Evolutionary conservation across 2,113 vertebrate species (phyloP), one percentile per base, ranked within the genome.

Genomic region (Crocuta crocuta): DNA sequence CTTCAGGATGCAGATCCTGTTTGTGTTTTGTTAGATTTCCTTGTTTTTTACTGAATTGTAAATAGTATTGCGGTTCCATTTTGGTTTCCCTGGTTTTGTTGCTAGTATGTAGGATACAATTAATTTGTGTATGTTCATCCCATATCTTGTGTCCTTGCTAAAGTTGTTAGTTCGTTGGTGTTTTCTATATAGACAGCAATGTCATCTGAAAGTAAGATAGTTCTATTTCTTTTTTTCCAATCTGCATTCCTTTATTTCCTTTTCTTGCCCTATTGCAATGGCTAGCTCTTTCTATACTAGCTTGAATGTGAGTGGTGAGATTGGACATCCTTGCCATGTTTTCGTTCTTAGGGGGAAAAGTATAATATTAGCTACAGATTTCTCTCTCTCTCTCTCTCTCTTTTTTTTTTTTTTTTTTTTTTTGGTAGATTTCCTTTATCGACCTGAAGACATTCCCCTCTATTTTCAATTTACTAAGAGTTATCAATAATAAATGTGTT

Each of bases 71-170:
- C 33, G 2, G 10, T 61, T 79, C 45, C 76, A 58, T 68, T 88
- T 95, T 71, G 5, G 15, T 88, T 96, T 84, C 9, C 12, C 48
- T 71, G n/a, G 88, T 19, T 85, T 66, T 94, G 21, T 73, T 95
- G 21, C 35, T 71, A 63, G 17, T 89, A 43, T 43, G 10, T 71
- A 94, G n/a, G 53, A 96, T 61, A 73, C 8, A 94, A 10, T 23
- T 89, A 13, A 68, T 73, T 81, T 93, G 66, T 80, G 31, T 48
- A 1, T 85, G 21, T 76, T 89, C 31, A 89, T n/a, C 28, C 68
- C 61, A 3, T 79, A 79, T 61, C 7, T 11, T 86, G 31, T 79
- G 45, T 61, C 17, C 9, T 90, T 92, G 1, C 6, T 66, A 78
- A 92, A 79, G 1, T 73, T 68, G 55, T 93, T 65, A 70, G 13